phyloP scores from a whole-genome alignment of 2,888 invertebrate genomes.

The Spicauda simplicius region DNA sequence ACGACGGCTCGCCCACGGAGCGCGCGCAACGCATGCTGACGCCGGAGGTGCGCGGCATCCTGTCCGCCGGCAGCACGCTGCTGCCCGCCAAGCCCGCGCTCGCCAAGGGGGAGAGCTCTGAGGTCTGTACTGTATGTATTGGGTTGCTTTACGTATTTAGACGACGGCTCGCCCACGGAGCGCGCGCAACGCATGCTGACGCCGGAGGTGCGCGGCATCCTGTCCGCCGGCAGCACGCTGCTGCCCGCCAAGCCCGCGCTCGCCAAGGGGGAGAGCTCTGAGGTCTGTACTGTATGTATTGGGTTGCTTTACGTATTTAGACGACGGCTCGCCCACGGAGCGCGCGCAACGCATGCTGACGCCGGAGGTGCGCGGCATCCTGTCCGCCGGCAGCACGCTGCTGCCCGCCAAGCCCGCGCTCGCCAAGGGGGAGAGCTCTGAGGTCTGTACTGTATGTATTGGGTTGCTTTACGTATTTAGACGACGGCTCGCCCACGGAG shows the following conservation, averaged over 20 bases:
- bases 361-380: constrained; percentile 81
- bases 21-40: constrained; percentile 72
- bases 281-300: constrained; percentile 56
- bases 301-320: constrained; percentile 1
- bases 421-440: constrained; percentile 80
- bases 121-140: constrained; percentile 56
- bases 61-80: constrained; percentile 80
- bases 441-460: constrained; percentile 56
- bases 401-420: constrained; percentile 66
- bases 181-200: constrained; percentile 72
- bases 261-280: constrained; percentile 80
- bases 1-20: constrained; percentile 74
- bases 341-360: constrained; percentile 72
- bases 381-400: constrained; percentile 80
- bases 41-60: constrained; percentile 81
- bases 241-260: constrained; percentile 66
- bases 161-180: constrained; percentile 74
- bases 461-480: constrained; percentile 1
- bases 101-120: constrained; percentile 80
- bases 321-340: constrained; percentile 74
- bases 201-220: constrained; percentile 81
- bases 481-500: constrained; percentile 74
- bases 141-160: constrained; percentile 1
- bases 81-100: constrained; percentile 66
- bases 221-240: constrained; percentile 80